A percentile compares a stretch with the other conserved stretches of the same genome.
phyloP scores from a whole-genome alignment of 2,113 vertebrate species.

The Pluvianellus socialis region DNA sequence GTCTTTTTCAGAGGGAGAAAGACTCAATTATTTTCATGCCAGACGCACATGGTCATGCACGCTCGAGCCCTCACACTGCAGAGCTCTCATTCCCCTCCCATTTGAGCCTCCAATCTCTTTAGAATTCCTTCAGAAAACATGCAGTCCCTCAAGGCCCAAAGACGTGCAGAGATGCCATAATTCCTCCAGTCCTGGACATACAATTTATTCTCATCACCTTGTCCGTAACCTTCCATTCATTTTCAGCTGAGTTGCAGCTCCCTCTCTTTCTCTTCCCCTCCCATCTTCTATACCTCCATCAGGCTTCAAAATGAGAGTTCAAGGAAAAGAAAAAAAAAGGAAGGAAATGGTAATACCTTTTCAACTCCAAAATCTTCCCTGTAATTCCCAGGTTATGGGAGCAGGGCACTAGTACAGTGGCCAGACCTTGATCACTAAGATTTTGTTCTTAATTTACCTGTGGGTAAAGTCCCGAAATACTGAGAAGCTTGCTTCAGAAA shows the following conservation, averaged over 20 bases:
- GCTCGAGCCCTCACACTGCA: background rate
- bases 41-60: background rate
- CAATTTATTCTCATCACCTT: background rate
- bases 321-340: background rate
- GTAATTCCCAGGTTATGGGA: background rate
- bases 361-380: background rate
- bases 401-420: background rate
- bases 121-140: background rate
- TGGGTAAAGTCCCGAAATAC: background rate
- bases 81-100: background rate
- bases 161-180: background rate
- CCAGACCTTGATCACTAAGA: background rate
- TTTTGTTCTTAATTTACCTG: background rate
- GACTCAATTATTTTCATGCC: conserved; percentile 1
- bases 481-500: background rate
- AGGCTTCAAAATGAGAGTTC: background rate
- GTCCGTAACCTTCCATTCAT: background rate
- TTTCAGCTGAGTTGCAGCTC: background rate
- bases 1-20: background rate
- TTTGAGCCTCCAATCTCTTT: background rate
- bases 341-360: background rate
- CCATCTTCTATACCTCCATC: background rate
- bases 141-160: background rate
- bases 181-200: background rate
- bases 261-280: background rate